Conservation (phyloP, 2,888 invertebrate genomes). For the Formica aserva region DNA sequence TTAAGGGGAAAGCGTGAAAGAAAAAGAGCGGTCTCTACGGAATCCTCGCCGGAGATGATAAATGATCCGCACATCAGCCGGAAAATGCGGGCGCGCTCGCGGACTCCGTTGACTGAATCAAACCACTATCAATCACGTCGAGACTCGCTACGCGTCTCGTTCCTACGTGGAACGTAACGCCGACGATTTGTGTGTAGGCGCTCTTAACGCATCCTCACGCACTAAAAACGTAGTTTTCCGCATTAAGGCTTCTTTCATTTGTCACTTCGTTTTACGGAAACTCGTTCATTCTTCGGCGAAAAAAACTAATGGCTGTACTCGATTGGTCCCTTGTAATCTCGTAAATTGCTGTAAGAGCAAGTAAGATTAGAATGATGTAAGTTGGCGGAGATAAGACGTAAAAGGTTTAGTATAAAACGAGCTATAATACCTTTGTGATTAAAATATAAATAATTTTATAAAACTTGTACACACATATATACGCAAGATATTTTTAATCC, state of each 20-base stretch:
- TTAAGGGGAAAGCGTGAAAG: slow-evolving; percentile 49
- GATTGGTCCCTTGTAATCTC: slow-evolving; percentile 28
- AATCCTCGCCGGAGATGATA: slow-evolving; percentile 76
- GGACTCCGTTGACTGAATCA: slow-evolving; percentile 81
- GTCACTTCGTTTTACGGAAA: slow-evolving; percentile 48
- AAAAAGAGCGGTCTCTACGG: slow-evolving; percentile 55
- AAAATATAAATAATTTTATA: not conserved
- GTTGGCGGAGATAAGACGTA: not conserved
- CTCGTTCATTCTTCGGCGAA: not conserved
- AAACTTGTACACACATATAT: not conserved
- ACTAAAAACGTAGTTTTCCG: slow-evolving; percentile 58
- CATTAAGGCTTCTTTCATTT: slow-evolving; percentile 59
- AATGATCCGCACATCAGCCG: slow-evolving; percentile 81
- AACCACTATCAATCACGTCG: slow-evolving; percentile 82
- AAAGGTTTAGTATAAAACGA: not conserved
- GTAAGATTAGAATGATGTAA: not conserved
- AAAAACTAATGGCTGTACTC: slow-evolving; percentile 26
- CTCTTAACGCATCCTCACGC: slow-evolving; percentile 52
- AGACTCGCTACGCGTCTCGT: slow-evolving; percentile 49
- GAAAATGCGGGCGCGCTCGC: slow-evolving; percentile 79
- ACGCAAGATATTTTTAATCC: not conserved
- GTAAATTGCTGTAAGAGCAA: not conserved
- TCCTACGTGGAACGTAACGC: slow-evolving; percentile 39
- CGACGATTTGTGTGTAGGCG: slow-evolving; percentile 54
- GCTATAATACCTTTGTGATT: not conserved